phyloP scores from a whole-genome alignment of 2,888 invertebrate species.

The Agrochola circellaris region DNA sequence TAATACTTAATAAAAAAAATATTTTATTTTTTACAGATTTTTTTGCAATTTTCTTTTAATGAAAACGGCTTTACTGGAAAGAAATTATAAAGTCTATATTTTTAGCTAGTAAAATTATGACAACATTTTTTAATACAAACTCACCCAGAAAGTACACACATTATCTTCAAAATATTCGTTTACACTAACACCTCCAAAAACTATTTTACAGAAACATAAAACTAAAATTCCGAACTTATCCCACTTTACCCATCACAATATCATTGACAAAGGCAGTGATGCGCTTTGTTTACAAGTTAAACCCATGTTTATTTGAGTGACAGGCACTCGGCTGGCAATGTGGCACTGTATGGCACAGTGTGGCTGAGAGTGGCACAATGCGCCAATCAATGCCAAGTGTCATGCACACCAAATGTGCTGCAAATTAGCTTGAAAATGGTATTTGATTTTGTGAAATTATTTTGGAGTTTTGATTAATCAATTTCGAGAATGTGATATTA shows the following conservation, averaged over 20 bases:
- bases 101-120: background rate
- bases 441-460: constrained; percentile 26
- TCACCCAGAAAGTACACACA: background rate
- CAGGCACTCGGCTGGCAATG: constrained; percentile 77
- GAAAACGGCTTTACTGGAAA: background rate
- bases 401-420: constrained; percentile 53
- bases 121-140: background rate
- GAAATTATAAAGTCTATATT: background rate
- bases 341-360: constrained; percentile 72
- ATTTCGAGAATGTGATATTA: background rate
- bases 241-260: constrained; percentile 9
- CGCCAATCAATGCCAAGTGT: constrained; percentile 74
- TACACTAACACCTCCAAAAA: background rate
- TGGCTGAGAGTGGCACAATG: constrained; percentile 76
- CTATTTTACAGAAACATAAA: background rate
- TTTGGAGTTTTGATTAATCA: constrained; percentile 16
- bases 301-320: constrained; percentile 85
- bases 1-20: background rate
- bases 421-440: constrained; percentile 50
- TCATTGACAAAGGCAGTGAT: constrained; percentile 75
- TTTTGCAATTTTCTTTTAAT: background rate
- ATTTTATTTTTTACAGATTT: no score
- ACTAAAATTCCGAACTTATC: constrained; percentile 46
- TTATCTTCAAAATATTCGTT: background rate
- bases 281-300: constrained; percentile 83